Base-by-base conservation (phyloP, 2,113 vertebrate genomes). In the Choloepus hoffmanni region DNA sequence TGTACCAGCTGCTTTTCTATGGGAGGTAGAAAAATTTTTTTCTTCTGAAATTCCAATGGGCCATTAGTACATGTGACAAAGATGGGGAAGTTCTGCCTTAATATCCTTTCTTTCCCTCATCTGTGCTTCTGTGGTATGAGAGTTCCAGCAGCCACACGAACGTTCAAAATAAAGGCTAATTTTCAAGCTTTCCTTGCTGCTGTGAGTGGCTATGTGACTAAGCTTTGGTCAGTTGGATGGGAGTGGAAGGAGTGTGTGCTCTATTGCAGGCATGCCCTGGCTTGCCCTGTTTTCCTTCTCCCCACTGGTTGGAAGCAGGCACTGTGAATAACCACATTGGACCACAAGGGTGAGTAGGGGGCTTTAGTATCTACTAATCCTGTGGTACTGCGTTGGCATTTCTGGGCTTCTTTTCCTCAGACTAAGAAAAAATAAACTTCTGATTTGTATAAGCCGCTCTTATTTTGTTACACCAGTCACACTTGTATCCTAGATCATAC, bases 341-440 rank as follows among this genome's bases (percentile, higher is more conserved):
- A 65, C 53, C 48, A 83, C 1, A 0, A 3, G 2, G 28, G 40
- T 33, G 62, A 58, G n/a, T 67, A 70, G 30, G 4, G 3, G 70
- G 1, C 30, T 28, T 0, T 28, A 21, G 13, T 6, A 21, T 28
- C 50, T 85, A 26, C 36, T 40, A 36, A n/a, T 18, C 24, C 48
- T 23, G 33, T 19, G 72, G 7, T 55, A 7, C 28, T 40, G 15
- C 21, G 33, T 3, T 11, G 2, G 53, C 33, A n/a, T 24, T 33
- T 30, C 79, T 86, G 4, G 40, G 30, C 43, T 81, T 48, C 15
- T 89, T 94, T 91, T 86, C 4, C 18, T 89, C 14, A 9, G 67
- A 45, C 33, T 78, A 48, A 89, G 73, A 77, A 78, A 82, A 72
- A 94, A 70, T 65, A 48, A 81, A 62, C 33, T 88, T 87, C 14